Base-by-base conservation (phyloP, 53 echinoderm and acorn worm species). In the Holothuria scabra region DNA sequence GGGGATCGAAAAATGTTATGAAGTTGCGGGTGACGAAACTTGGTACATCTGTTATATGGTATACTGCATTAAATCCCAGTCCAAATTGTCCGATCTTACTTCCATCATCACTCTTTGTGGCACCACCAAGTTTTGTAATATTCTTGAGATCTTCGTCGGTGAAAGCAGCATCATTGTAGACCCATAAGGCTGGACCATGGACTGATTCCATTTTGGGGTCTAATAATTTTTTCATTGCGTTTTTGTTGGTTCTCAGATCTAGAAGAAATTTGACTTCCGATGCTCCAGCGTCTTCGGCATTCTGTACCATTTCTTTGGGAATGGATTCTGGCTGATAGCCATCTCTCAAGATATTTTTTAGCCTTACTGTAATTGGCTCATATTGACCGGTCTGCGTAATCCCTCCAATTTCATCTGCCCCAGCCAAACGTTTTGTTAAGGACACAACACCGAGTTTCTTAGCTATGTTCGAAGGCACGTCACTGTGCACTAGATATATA, bases 161-260 rank as follows among this genome's bases (percentile, higher is more conserved):
- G 84, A 97, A 97, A 3, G 68, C 44, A 19, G 93, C 93, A 84
- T 97, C 81, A 69, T 97, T 97, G 66, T 81, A 97, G 19, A 89
- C 97, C 93, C 93, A 93, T 22, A 97, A 66, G 11, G 97, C 92
- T 55, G 92, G 93, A n/a, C 97, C 97, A 14, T 97, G 97, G n/a
- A 93, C 90, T 9, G 79, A 58, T 26, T 84, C 56, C 97, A 97
- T 97, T 25, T 68, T 89, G 6, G 90, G 82, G 72, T 90, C 86
- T 16, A 97, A 66, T 18, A 97, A 66, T 55, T 67, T 67, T 30
- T 34, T 32, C 32, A 52, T 31, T 35, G 75, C 69, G 56, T 85
- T 60, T 18, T 67, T 66, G 70, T 96, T 93, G 52, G 30, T 74
- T 80, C 96, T 82, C 75, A 91, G 87, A 71, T 96, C 96, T 32